Base-by-base conservation (phyloP, 2,113 vertebrate species). In the Tragelaphus strepsiceros region DNA sequence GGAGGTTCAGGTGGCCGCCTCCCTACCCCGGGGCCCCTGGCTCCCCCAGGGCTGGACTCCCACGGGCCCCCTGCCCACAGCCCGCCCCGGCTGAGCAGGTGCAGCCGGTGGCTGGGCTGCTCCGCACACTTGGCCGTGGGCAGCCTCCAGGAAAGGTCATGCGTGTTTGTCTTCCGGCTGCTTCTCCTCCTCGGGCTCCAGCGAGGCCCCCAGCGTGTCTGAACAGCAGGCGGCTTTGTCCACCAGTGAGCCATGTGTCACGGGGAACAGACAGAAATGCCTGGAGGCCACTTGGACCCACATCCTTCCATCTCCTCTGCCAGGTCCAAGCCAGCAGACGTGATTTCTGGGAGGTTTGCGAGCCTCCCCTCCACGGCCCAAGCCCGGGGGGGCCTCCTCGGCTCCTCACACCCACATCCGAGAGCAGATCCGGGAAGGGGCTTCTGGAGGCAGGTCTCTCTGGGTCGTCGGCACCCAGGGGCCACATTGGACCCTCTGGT, bases 171-270 rank as follows among this genome's bases (percentile, higher is more conserved):
- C 35, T 56, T 46, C 80, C 28, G 2, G 59, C 46, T 39, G 59
- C 21, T 32, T 43, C 89, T 39, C 4, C 46, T 14, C 15, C 78
- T 39, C 19, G 5, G 61, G 46, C n/a, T 28, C 43, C 16, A 6
- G 12, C 10, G 4, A 39, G 59, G n/a, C 21, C 19, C 39, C 46
- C 0, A 22, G 78, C 32, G 3, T 6, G 2, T 14, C 58, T 62
- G 58, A 15, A 71, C 80, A 92, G 51, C 14, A 7, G 51, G 10
- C 8, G 8, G 28, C 91, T 84, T 84, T 92, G 61, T 92, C 22
- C 46, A 2, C 35, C 0, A 0, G 19, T 26, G 30, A 17, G 51
- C 51, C 9, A 3, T 0, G 2, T 17, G 19, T 17, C 35, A 67
- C 1, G 8, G 19, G 26, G 35, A 56, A 78, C 61, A 71, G 61